Base-by-base conservation (phyloP, 2,888 invertebrate genomes). In the Heliconius ismenius region DNA sequence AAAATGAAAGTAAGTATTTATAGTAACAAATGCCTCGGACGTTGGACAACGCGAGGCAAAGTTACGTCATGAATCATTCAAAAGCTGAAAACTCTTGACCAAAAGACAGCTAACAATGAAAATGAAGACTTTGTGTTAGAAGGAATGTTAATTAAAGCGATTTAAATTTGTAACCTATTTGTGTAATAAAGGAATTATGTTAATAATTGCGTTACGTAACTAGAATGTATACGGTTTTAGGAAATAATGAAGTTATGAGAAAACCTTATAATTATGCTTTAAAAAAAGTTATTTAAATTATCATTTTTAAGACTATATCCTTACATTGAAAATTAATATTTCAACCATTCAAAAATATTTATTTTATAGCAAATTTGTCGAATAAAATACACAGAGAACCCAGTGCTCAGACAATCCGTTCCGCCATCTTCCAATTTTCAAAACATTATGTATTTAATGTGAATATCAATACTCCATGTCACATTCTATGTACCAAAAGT, bases 1-100 rank as follows among this genome's bases (percentile, higher is more conserved):
- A 54, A 76, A 72, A 64, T 58, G 70, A 76, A 72, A 76, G 72
- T 32, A 58, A 28, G 28, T 75, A 75, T 70, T 75, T 75, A 75
- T 75, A 75, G 75, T 72, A 70, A 76, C 76, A 76, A 75, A 49
- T 62, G 65, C 64, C 36, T 54, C 70, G 64, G 65, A 39, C 26
- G 64, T 43, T 54, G 58, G 49, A 70, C 76, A 76, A 64, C 10
- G n/a, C n/a, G 32, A n/a, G 58, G 3, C 15, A 4, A 54, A 10
- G 24, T 43, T 73, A 63, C 39, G n/a, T 73, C 72, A 73, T 62
- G 58, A 73, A 73, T 73, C 60, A 60, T 73, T 69, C 69, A 69
- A 73, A 73, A 62, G 62, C 39, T 63, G 67, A 73, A 73, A 73
- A 73, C 63, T 73, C 32, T 60, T 63, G 18, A 60, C 39, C 62